phyloP scores from a whole-genome alignment of 2,797 vertebrate species.

The Galagoides demidoff region DNA sequence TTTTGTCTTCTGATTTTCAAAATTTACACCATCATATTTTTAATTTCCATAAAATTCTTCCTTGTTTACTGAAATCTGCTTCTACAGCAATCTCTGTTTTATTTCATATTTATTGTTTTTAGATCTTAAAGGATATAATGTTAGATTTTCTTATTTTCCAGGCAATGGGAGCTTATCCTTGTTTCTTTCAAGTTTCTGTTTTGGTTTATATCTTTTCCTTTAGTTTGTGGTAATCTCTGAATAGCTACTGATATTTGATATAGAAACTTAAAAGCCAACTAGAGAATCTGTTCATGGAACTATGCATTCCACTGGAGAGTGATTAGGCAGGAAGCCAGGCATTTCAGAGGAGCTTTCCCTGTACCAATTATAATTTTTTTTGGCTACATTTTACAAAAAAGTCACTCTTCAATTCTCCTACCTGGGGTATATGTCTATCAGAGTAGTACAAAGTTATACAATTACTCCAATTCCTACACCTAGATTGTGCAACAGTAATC shows the following conservation, averaged over 20 bases:
- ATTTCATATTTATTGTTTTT: not conserved
- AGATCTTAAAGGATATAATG: not conserved
- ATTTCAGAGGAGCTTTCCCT: not conserved
- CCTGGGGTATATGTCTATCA: not conserved
- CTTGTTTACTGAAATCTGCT: not conserved
- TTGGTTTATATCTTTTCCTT: not conserved
- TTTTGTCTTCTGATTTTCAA: not conserved
- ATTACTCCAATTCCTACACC: not conserved
- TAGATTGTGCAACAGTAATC: not conserved
- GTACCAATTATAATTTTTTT: not conserved
- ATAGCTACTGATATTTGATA: not conserved
- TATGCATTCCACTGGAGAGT: not conserved
- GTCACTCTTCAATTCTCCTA: not conserved
- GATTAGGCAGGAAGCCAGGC: not conserved
- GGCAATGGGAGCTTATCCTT: too few relatives aligned
- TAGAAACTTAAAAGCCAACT: not conserved
- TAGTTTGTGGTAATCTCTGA: not conserved
- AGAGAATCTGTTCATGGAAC: not conserved
- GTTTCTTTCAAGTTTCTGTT: not conserved
- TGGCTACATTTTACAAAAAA: not conserved
- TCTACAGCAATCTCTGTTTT: not conserved
- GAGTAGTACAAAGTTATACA: not conserved
- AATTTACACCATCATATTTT: not conserved
- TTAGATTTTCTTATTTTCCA: not conserved
- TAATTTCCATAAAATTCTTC: not conserved